Evolutionary conservation across 2,797 vertebrate species (phyloP), one percentile per base, ranked within the genome.

Genomic region (Takifugu rubripes): DNA sequence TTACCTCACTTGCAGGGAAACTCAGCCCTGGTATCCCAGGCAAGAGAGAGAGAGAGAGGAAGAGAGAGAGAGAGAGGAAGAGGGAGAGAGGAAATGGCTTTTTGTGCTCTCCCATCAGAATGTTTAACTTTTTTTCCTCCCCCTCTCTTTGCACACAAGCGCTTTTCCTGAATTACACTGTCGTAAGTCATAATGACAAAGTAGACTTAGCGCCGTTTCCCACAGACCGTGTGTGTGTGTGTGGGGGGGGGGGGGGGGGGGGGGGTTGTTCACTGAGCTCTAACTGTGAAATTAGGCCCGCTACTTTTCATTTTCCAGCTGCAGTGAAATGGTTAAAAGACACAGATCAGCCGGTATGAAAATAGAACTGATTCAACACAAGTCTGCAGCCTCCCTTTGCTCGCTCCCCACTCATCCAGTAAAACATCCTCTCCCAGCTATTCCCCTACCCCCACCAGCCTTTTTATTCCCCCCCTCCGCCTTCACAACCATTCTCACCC

Each of bases 351-450:
- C 85, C 89, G 70, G 79, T 91, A 93, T 93, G 92, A 90, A 95
- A 94, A 94, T 94, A 84, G 56, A 88, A 90, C 89, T 90, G 92
- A 93, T 94, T 92, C 93, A 88, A 92, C 92, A 93, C n/a, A 86
- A 93, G 90, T 81, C 68, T 76, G 56, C 82, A 88, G 50, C 90
- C 84, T 83, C 90, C 85, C 81, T 79, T 88, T 84, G 71, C 64
- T 52, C 61, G 67, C 74, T 77, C 66, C 75, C 76, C 74, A 71
- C 59, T 68, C 77, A 74, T 83, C 74, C 72, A 61, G 58, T 62
- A 63, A 64, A 64, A 64, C 6, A 24, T 14, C 44, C 87, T 87
- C 81, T 78, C 16, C 17, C 40, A 7, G 27, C 27, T 29, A 8
- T 81, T 53, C 33, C 53, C 55, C 15, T 47, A 1, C 16, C 72